Conservation (phyloP, 2,797 vertebrate species). For the Amblyraja radiata region DNA sequence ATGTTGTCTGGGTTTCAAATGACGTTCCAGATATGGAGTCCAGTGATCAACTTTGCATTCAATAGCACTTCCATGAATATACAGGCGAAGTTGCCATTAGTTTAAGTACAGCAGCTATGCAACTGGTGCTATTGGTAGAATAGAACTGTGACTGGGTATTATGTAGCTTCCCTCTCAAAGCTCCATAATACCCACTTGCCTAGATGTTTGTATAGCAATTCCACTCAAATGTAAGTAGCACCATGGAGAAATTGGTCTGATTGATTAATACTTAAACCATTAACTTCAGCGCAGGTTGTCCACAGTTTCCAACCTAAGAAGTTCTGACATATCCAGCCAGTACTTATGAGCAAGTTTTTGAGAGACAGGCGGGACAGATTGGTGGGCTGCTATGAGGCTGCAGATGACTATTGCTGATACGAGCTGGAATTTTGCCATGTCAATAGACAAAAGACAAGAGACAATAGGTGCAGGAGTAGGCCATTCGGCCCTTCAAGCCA, state of each 20-base stretch:
- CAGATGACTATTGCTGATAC: too few species aligned
- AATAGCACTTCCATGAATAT: background rate
- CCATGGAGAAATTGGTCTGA: background rate
- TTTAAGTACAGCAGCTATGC: background rate
- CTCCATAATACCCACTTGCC: background rate
- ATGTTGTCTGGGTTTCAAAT: background rate
- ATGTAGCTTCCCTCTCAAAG: background rate
- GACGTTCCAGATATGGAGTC: background rate
- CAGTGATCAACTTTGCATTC: background rate
- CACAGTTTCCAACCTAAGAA: too few species aligned
- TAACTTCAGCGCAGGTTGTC: background rate
- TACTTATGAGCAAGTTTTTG: too few species aligned
- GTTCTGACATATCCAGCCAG: too few species aligned
- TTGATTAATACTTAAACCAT: background rate
- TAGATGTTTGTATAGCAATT: background rate
- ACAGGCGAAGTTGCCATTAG: background rate
- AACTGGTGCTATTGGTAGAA: background rate
- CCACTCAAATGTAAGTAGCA: background rate
- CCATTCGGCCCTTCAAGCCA: too few species aligned
- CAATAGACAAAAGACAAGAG: too few species aligned
- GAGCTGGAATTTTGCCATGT: too few species aligned
- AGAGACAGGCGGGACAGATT: too few species aligned
- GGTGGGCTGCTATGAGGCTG: too few species aligned
- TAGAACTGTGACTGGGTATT: background rate
- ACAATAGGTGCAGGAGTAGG: too few species aligned